Evolutionary conservation across 2,113 vertebrate genomes (phyloP).

Genomic region (Haemorhous mexicanus): DNA sequence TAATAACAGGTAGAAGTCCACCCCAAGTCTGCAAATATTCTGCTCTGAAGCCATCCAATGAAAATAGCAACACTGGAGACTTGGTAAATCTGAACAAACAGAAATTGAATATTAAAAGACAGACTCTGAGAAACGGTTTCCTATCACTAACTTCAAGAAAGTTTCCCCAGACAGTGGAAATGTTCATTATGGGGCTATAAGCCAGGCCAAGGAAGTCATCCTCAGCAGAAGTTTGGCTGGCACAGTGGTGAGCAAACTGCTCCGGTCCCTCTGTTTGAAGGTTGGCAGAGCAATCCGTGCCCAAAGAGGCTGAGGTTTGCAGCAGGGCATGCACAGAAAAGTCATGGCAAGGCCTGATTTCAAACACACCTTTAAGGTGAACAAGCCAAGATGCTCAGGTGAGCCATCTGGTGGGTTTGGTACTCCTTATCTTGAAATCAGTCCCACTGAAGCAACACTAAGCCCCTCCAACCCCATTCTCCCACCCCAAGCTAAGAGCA

Average conservation of each 20-base stretch:
- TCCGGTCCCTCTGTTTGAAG: rapidly evolving
- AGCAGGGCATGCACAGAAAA: background rate
- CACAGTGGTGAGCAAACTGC: background rate
- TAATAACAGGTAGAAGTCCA: conserved; percentile 84
- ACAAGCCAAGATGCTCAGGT: background rate
- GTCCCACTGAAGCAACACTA: background rate
- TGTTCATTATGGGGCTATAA: background rate
- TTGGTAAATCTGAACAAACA: conserved; percentile 81
- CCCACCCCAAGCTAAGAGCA: background rate
- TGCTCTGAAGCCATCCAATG: conserved; percentile 93
- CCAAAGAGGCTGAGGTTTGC: background rate
- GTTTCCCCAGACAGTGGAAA: background rate
- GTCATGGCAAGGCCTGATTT: background rate
- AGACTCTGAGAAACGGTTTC: background rate
- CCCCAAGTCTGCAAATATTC: conserved; percentile 85
- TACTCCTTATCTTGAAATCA: background rate
- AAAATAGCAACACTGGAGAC: conserved; percentile 89
- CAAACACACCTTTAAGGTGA: background rate
- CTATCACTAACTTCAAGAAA: background rate
- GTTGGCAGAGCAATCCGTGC: background rate
- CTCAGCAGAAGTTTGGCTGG: background rate
- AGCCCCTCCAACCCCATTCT: rapidly evolving
- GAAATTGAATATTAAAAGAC: conserved; percentile 46
- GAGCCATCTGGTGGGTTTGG: background rate
- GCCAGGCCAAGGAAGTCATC: background rate